phyloP scores from a whole-genome alignment of 1,140 invertebrate genomes.

The Penaeus japonicus region DNA sequence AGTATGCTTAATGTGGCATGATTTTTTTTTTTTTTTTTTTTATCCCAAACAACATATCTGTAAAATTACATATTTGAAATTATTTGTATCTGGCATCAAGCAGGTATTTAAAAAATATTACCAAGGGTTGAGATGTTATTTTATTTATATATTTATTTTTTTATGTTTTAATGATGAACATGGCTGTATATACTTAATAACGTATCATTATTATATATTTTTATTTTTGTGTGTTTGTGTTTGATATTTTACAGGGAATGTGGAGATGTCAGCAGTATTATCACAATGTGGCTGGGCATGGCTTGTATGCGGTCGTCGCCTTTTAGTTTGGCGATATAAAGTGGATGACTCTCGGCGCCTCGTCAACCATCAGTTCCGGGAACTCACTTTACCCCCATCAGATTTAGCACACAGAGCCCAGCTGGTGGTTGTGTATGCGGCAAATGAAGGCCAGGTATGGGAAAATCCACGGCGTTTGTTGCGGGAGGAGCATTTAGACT shows the following conservation, averaged over 20 bases:
- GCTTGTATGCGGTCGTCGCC: slow-evolving; percentile 84
- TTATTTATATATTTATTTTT: not conserved
- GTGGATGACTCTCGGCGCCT: slow-evolving; percentile 63
- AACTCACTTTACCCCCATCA: slow-evolving; percentile 87
- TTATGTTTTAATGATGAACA: not conserved
- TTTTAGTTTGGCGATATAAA: slow-evolving; percentile 88
- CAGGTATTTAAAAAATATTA: not conserved
- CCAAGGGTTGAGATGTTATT: not conserved
- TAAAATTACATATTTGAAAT: not conserved
- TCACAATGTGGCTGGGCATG: slow-evolving; percentile 75
- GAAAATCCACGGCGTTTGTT: not conserved
- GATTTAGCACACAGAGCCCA: slow-evolving; percentile 91
- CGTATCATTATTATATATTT: not conserved
- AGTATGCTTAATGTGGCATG: too few relatives aligned
- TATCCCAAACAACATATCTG: not conserved
- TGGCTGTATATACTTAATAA: not conserved
- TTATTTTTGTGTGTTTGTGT: not conserved
- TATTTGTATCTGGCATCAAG: not conserved
- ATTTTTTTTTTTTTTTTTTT: too few relatives aligned
- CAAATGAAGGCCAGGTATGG: slow-evolving; percentile 70
- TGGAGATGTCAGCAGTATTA: slow-evolving; percentile 57
- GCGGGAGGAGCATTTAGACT: not conserved
- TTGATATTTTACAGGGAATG: slow-evolving; percentile 27
- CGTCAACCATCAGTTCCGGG: slow-evolving; percentile 66
- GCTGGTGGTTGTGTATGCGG: slow-evolving; percentile 81